Evolutionary conservation across 2,888 invertebrate genomes (phyloP).

Genomic region (Lycaena phlaeas): DNA sequence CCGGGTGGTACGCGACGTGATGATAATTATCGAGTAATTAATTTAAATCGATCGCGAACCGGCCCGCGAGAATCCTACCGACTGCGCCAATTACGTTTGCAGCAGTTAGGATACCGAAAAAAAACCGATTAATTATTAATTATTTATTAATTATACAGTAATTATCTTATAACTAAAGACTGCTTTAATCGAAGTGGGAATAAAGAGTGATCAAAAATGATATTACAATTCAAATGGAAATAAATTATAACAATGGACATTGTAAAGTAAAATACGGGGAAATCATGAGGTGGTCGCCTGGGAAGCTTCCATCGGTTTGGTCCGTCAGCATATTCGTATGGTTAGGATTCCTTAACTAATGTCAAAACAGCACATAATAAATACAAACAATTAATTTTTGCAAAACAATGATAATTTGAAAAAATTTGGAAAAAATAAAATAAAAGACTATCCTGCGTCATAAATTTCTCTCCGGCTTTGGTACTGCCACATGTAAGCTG

Average conservation of each 20-base stretch:
- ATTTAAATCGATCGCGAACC: background rate
- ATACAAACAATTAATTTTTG: too few species aligned
- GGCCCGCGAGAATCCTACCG: constrained; percentile 1
- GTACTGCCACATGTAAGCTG: too few species aligned
- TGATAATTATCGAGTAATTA: background rate
- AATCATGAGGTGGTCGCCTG: too few species aligned
- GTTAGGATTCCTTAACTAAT: background rate
- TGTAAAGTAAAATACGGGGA: background rate
- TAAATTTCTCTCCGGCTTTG: too few species aligned
- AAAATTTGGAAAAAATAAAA: too few species aligned
- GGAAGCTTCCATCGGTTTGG: too few species aligned
- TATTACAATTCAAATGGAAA: background rate
- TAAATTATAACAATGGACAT: background rate
- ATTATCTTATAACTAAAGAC: background rate
- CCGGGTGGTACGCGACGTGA: background rate
- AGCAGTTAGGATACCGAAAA: background rate
- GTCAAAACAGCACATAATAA: too few species aligned
- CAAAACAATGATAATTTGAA: too few species aligned
- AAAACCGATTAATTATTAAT: background rate
- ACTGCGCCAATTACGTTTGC: constrained; percentile 3
- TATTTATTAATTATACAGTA: background rate
- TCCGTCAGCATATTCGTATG: too few species aligned
- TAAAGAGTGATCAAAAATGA: background rate
- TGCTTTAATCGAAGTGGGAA: background rate
- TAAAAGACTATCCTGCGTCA: too few species aligned